phyloP scores from a whole-genome alignment of 2,888 invertebrate genomes.

The Phengaris alcon region DNA sequence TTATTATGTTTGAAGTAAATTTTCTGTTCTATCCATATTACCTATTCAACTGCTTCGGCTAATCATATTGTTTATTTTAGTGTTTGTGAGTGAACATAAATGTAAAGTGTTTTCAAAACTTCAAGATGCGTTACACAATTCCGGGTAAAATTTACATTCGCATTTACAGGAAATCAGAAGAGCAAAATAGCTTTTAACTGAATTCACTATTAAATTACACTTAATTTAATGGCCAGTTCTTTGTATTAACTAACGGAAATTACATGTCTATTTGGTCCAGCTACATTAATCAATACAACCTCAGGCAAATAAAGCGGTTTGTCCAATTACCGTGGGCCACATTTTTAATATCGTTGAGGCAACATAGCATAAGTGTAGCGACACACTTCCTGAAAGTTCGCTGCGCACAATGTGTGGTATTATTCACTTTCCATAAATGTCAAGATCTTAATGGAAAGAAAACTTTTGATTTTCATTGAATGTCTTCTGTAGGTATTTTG shows the following conservation, averaged over 20 bases:
- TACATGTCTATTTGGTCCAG: neutral
- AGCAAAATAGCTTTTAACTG: neutral
- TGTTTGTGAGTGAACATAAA: no score
- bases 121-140: neutral
- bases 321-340: neutral
- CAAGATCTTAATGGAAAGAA: no score
- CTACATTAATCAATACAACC: neutral
- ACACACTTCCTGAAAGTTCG: neutral
- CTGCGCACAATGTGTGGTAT: neutral
- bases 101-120: neutral
- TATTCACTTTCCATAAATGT: no score
- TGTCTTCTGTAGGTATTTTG: no score
- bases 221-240: neutral
- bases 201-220: neutral
- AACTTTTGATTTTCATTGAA: no score
- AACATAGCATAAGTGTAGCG: neutral
- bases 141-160: neutral
- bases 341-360: neutral
- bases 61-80: no score
- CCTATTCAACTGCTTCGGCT: no score
- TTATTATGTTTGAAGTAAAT: no score
- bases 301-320: conserved; percentile 3
- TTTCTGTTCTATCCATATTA: no score
- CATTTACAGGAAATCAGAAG: neutral
- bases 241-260: neutral